phyloP scores from a whole-genome alignment of 2,888 invertebrate genomes.

The Rhingia rostrata region DNA sequence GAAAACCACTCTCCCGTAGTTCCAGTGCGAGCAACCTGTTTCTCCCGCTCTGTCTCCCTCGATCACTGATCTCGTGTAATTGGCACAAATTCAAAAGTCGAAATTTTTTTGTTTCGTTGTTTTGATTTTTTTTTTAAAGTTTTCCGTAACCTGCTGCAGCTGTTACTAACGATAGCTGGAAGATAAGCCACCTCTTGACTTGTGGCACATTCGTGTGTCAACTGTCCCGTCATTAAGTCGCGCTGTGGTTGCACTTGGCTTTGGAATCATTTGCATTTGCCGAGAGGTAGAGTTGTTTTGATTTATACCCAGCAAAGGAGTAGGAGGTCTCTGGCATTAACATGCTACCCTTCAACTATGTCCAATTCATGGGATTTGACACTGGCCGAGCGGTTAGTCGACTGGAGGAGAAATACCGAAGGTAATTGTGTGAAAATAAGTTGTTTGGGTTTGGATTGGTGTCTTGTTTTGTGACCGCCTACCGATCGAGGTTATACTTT shows the following conservation, averaged over 20 bases:
- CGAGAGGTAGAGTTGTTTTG: constrained; percentile 7
- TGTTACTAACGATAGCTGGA: constrained; percentile 7
- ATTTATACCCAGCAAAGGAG: constrained; percentile 1
- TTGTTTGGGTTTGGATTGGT: background rate
- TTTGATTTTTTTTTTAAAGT: too few relatives aligned
- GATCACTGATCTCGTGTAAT: constrained; percentile 1
- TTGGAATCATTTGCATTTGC: constrained; percentile 23
- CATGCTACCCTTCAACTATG: constrained; percentile 80
- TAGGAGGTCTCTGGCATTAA: constrained; percentile 18
- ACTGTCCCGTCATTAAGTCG: constrained; percentile 40
- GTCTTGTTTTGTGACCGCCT: constrained; percentile 68
- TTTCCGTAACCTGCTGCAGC: constrained; percentile 52
- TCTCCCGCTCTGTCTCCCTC: background rate
- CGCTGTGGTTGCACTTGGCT: background rate
- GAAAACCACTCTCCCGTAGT: background rate
- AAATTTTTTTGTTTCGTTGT: constrained; percentile 27
- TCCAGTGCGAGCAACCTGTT: constrained; percentile 35
- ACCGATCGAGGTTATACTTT: constrained; percentile 31
- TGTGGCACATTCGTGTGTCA: constrained; percentile 56
- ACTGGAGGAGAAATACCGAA: constrained; percentile 77
- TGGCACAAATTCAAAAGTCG: constrained; percentile 43
- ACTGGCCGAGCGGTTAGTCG: constrained; percentile 74
- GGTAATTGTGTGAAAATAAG: constrained; percentile 74
- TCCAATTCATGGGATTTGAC: constrained; percentile 78
- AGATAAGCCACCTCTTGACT: constrained; percentile 47